phyloP scores from a whole-genome alignment of 2,888 invertebrate genomes.

The Hypselothyrea guttata region DNA sequence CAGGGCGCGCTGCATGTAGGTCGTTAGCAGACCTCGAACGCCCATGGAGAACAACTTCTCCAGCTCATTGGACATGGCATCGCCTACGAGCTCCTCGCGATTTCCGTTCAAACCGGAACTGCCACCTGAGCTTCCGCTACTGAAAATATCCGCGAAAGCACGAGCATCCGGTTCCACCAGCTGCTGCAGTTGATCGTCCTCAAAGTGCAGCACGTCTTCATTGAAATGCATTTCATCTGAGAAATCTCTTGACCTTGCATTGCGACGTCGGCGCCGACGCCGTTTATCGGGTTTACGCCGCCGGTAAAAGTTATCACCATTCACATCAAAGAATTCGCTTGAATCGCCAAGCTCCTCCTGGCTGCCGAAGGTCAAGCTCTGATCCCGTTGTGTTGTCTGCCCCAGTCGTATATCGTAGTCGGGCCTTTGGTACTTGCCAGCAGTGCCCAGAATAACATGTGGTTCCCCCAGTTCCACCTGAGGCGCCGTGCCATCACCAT shows the following conservation, averaged over 20 bases:
- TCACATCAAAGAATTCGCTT: conserved; percentile 49
- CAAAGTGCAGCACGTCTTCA: conserved; percentile 76
- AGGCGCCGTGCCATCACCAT: conserved; percentile 49
- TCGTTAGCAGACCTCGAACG: conserved; percentile 90
- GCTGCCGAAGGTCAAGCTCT: conserved; percentile 47
- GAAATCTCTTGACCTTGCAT: conserved; percentile 10
- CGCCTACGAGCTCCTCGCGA: conserved; percentile 84
- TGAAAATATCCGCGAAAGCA: conserved; percentile 79
- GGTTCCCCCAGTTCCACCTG: conserved; percentile 65
- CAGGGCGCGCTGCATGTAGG: conserved; percentile 91
- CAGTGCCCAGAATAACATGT: conserved; percentile 63
- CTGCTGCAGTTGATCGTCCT: conserved; percentile 74
- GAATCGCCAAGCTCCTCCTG: conserved; percentile 51
- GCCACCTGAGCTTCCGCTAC: conserved; percentile 25
- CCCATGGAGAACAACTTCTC: conserved; percentile 92
- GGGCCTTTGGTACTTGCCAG: conserved; percentile 56
- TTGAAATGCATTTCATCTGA: conserved; percentile 73
- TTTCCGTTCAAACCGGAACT: conserved; percentile 30
- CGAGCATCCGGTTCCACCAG: conserved; percentile 80
- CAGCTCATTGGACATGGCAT: conserved; percentile 90
- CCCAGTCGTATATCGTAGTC: conserved; percentile 74
- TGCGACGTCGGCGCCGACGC: conserved; percentile 57
- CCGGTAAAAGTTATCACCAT: conserved; percentile 66
- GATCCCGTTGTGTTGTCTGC: conserved; percentile 52
- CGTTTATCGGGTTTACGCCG: conserved; percentile 53